Evolutionary conservation across 2,113 vertebrate genomes (phyloP).

Genomic region (Tringa solitaria): DNA sequence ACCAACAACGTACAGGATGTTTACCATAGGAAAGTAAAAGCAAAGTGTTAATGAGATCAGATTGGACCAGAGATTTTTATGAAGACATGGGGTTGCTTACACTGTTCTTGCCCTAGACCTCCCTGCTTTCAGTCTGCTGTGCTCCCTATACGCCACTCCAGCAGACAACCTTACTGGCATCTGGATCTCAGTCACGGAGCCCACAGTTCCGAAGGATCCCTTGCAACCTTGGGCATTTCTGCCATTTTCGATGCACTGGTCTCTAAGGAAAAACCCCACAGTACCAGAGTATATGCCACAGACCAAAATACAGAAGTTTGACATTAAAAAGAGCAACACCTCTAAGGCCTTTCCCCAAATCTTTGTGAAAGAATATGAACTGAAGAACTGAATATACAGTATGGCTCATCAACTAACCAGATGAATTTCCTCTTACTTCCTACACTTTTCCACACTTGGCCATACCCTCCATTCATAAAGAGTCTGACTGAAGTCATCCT

Average conservation of each 20-base stretch:
- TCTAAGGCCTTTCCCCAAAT: not conserved
- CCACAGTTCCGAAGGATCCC: not conserved
- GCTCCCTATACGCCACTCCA: not conserved
- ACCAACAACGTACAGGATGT: not conserved
- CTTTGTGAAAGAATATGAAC: not conserved
- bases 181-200: not conserved
- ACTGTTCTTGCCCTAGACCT: not conserved
- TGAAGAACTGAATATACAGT: not conserved
- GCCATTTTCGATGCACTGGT: not conserved
- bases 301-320: not conserved
- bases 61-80: not conserved
- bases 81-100: not conserved
- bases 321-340: accelerated
- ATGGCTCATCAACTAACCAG: not conserved
- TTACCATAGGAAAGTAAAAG: not conserved
- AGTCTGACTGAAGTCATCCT: not conserved
- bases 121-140: not conserved
- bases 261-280: not conserved
- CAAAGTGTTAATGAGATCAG: not conserved
- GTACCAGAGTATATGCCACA: accelerated
- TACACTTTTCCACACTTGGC: not conserved
- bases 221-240: not conserved
- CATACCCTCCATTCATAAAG: not conserved
- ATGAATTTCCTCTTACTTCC: not conserved
- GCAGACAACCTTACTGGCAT: not conserved